Evolutionary conservation across 2,888 invertebrate species (phyloP).

Genomic region (Thymelicus sylvestris): DNA sequence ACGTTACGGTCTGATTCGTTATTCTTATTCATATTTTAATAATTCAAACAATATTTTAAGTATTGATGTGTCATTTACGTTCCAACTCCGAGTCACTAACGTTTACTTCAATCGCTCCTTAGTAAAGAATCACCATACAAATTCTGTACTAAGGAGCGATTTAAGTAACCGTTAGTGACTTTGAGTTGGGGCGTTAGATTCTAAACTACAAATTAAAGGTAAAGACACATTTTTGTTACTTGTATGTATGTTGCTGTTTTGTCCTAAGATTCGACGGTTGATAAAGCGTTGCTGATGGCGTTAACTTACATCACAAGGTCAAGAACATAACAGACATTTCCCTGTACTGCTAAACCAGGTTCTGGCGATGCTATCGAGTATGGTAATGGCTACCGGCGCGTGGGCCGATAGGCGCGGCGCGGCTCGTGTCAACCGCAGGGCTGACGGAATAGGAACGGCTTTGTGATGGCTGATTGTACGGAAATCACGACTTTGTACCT

Average conservation of each 20-base stretch:
- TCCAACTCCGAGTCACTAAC: too few species aligned
- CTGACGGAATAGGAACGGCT: slow-evolving; percentile 37
- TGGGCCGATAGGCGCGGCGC: slow-evolving; percentile 52
- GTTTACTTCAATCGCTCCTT: too few species aligned
- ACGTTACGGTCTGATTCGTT: slow-evolving; percentile 1
- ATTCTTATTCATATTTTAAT: too few species aligned
- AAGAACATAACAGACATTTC: slow-evolving; percentile 42
- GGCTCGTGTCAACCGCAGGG: slow-evolving; percentile 49
- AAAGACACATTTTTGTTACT: neutral
- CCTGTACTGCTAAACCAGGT: slow-evolving; percentile 39
- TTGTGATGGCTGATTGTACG: slow-evolving; percentile 21
- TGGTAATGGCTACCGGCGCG: slow-evolving; percentile 52
- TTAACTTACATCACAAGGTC: slow-evolving; percentile 26
- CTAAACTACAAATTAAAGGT: too few species aligned
- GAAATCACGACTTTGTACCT: slow-evolving; percentile 25
- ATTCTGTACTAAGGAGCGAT: too few species aligned
- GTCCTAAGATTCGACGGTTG: neutral
- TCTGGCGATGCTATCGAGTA: slow-evolving; percentile 45
- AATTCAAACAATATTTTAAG: too few species aligned
- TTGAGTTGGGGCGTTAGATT: too few species aligned
- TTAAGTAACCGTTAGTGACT: too few species aligned
- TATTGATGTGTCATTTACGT: too few species aligned
- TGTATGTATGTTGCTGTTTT: neutral
- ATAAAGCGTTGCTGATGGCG: slow-evolving; percentile 3
- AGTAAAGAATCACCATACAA: too few species aligned